phyloP scores from a whole-genome alignment of 2,888 invertebrate genomes.

The Nasonovia ribisnigri region DNA sequence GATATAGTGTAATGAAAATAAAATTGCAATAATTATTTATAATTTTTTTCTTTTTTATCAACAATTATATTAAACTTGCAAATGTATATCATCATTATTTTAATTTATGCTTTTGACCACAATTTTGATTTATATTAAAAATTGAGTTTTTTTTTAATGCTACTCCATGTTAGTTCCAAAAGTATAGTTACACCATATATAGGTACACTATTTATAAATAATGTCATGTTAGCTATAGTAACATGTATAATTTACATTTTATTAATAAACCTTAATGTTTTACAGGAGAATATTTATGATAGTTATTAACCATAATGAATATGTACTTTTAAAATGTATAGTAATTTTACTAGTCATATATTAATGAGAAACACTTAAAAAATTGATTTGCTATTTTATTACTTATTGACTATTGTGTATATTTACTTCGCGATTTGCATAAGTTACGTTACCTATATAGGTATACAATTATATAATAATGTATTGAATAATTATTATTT shows the following conservation, averaged over 20 bases:
- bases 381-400: background rate
- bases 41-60: background rate
- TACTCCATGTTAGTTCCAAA: background rate
- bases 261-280: background rate
- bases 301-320: background rate
- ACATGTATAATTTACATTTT: background rate
- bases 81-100: background rate
- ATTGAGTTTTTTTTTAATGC: background rate
- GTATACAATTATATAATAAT: background rate
- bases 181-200: background rate
- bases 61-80: background rate
- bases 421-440: background rate
- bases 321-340: background rate
- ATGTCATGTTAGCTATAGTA: background rate
- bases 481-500: background rate
- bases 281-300: background rate
- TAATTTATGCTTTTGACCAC: background rate
- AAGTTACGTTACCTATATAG: background rate
- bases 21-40: background rate
- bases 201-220: background rate
- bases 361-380: background rate
- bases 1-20: background rate
- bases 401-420: background rate
- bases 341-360: slow-evolving; percentile 1
- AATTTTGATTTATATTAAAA: background rate